phyloP scores from a whole-genome alignment of 2,113 vertebrate species.

The Nothocercus julius region DNA sequence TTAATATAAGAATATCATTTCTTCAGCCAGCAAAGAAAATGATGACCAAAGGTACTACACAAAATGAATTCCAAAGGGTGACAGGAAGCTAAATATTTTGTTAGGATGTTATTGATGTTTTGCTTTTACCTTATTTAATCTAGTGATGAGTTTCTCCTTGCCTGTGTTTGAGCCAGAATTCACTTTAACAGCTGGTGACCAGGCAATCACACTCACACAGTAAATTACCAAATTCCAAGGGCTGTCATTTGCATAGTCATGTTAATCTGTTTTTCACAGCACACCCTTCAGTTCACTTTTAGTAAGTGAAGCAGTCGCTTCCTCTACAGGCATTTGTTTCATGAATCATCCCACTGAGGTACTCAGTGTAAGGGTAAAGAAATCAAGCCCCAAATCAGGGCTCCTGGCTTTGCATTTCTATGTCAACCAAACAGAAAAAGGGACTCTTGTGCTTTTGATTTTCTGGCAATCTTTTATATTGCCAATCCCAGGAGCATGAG shows the following conservation, averaged over 20 bases:
- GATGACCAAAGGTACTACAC: neutral
- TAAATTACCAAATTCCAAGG: constrained; percentile 14
- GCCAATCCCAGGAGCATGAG: neutral
- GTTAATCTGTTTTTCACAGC: neutral
- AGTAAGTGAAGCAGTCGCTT: neutral
- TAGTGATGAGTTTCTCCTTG: neutral
- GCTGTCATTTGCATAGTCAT: neutral
- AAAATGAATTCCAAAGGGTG: neutral
- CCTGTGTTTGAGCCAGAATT: neutral
- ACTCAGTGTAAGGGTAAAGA: neutral
- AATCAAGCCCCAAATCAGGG: neutral
- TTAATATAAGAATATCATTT: neutral
- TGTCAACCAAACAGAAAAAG: neutral
- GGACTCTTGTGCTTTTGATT: neutral
- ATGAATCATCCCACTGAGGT: neutral
- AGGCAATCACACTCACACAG: neutral
- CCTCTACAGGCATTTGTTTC: neutral
- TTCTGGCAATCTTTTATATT: neutral
- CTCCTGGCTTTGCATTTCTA: neutral
- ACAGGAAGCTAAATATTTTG: constrained; percentile 5
- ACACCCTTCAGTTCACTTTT: neutral
- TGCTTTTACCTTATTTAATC: neutral
- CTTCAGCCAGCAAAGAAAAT: neutral
- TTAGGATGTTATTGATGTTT: neutral
- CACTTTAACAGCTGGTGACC: constrained; percentile 3